These are phyloP conservation scores for Tillus elongatus DNA, from an alignment of 2,888 invertebrate genomes.

Conservation along the genomic window DNA sequence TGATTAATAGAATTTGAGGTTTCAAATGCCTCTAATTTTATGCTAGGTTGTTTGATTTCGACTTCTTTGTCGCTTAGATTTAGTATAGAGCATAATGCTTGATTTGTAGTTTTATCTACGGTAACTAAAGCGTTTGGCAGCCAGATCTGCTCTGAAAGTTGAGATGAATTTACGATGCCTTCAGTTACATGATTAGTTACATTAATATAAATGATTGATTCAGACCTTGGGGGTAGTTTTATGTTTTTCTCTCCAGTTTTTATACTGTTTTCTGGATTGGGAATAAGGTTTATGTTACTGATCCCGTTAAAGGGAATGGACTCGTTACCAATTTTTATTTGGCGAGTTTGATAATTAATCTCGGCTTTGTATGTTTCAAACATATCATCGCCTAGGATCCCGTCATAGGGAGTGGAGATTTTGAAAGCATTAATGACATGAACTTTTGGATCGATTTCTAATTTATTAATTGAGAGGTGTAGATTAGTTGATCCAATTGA, in stretches of 20 bases:
- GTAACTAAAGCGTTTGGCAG: not conserved
- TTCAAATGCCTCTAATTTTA: not conserved
- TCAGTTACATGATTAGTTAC: too few species aligned
- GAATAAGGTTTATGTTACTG: too few species aligned
- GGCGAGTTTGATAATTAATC: slow-evolving; percentile 8
- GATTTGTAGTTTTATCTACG: not conserved
- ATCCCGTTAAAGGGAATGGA: slow-evolving; percentile 9
- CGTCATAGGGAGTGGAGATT: slow-evolving; percentile 13
- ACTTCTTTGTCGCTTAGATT: not conserved
- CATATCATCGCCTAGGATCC: slow-evolving; percentile 12
- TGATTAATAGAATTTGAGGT: not conserved
- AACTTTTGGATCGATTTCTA: slow-evolving; percentile 9
- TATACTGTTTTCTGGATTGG: too few species aligned
- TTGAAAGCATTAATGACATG: slow-evolving; percentile 10
- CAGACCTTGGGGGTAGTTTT: slow-evolving; percentile 6
- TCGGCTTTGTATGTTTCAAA: slow-evolving; percentile 8
- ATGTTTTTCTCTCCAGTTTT: too few species aligned
- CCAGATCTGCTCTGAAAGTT: not conserved
- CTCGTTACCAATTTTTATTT: slow-evolving; percentile 7
- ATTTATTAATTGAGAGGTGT: slow-evolving; percentile 4
- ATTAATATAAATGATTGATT: slow-evolving; percentile 9
- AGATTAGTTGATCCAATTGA: slow-evolving; percentile 13
- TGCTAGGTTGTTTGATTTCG: not conserved
- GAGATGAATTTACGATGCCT: too few species aligned
- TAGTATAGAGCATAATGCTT: not conserved